Base-by-base conservation (phyloP, 2,113 vertebrate genomes). In the Prochilodus magdalenae region DNA sequence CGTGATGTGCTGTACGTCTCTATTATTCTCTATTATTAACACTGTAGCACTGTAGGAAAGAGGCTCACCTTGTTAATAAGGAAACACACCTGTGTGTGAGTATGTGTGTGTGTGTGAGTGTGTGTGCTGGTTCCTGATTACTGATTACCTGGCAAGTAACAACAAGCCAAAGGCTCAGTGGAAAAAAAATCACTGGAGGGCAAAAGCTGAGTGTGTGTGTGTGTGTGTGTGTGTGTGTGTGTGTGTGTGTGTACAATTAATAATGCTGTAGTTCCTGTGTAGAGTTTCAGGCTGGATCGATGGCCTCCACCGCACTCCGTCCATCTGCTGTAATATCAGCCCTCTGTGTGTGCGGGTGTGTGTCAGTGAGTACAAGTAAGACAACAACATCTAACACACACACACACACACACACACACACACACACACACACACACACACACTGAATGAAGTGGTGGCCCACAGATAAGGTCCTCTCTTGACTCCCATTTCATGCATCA, bases 241-340 rank as follows among this genome's bases (percentile, higher is more conserved):
- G 62, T 66, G 66, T 62, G 81, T 77, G 84, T 65, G 84, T 79
- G 80, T 83, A 81, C 83, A 86, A 87, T 86, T 85, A 89, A 89
- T 87, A 89, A 89, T 86, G 84, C 83, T 89, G 86, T 87, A 87
- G 85, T 87, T 87, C 88, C 83, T 87, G 86, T 89, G 83, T 85
- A 82, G 76, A 82, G 82, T 87, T 86, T 87, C 73, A 82, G 76
- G 67, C 79, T 79, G 49, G 80, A 89, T 89, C 88, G 33, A 89
- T 89, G 77, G 71, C 77, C 66, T 69, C 65, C 75, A 76, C 73
- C 65, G 71, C 33, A 73, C 51, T 57, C 79, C 60, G 83, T 85
- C 79, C 72, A 69, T 72, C 74, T 66, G 75, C 60, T 85, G 74
- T 76, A 85, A 85, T 73, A 85, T 80, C 79, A 85, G 70, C 69